Percentiles rank a stretch among this genome's conserved stretches.
phyloP scores from a whole-genome alignment of 2,797 vertebrate species.

The Acridotheres tristis region DNA sequence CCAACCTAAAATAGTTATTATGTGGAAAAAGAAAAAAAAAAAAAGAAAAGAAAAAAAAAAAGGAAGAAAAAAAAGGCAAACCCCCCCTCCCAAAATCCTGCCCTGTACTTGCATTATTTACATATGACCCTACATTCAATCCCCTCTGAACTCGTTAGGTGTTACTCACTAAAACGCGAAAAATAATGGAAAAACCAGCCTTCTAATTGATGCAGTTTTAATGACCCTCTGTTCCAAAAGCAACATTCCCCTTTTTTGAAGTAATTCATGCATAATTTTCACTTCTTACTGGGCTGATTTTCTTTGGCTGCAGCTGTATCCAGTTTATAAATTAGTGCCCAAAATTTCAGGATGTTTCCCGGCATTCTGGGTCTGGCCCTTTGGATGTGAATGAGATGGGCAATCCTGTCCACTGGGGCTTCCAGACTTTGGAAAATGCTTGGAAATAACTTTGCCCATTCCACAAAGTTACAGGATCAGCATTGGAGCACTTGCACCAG shows the following conservation, averaged over 20 bases:
- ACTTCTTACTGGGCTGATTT: neutral
- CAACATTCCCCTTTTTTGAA: neutral
- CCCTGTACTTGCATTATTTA: neutral
- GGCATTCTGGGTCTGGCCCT: fast-evolving
- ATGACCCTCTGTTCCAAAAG: neutral
- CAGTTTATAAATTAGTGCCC: neutral
- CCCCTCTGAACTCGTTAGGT: neutral
- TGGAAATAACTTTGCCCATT: neutral
- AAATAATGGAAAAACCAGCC: neutral
- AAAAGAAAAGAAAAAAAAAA: no score
- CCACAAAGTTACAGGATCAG: neutral
- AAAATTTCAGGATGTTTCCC: neutral
- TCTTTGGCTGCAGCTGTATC: neutral
- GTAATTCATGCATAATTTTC: neutral
- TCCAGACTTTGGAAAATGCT: neutral
- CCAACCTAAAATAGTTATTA: neutral
- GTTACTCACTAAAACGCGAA: neutral
- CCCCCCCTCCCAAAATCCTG: no score
- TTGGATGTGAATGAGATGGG: neutral
- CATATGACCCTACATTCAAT: neutral
- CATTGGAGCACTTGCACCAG: neutral
- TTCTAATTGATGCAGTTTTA: neutral
- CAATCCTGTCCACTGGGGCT: neutral
- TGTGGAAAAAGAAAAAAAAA: neutral
- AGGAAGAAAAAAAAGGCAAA: no score